These are phyloP conservation scores for Clepsis dumicolana DNA, from an alignment of 2,888 invertebrate species.

Conservation along the genomic window DNA sequence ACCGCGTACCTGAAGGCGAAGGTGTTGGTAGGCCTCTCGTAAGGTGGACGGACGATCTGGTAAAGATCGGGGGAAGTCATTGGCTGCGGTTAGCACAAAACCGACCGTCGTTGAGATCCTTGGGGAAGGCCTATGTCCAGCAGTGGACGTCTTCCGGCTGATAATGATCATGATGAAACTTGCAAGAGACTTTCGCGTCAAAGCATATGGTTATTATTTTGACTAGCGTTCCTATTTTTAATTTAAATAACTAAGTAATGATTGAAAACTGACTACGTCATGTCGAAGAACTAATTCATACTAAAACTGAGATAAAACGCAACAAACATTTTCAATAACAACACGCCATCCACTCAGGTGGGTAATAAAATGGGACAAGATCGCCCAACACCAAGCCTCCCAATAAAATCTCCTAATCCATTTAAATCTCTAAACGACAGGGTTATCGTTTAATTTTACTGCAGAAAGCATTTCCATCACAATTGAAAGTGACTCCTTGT, in stretches of 20 bases:
- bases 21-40: no score
- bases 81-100: no score
- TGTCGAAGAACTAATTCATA: background rate
- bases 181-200: no score
- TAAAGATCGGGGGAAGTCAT: no score
- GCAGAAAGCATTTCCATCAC: constrained; percentile 86
- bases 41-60: no score
- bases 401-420: constrained; percentile 80
- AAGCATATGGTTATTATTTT: background rate
- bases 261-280: background rate
- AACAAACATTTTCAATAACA: constrained; percentile 49
- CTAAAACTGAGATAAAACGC: constrained; percentile 19
- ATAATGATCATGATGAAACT: no score
- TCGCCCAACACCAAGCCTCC: constrained; percentile 62
- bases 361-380: constrained; percentile 65
- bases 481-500: constrained; percentile 85
- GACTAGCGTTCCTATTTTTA: background rate
- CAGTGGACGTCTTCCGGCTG: no score
- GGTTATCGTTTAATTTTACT: constrained; percentile 86
- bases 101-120: no score
- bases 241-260: background rate
- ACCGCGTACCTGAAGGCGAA: no score
- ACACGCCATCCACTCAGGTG: constrained; percentile 59
- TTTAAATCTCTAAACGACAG: constrained; percentile 84
- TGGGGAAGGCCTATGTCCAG: no score